A percentile compares a stretch with the other conserved stretches of the same genome.
Evolutionary conservation across 2,888 invertebrate genomes (phyloP).

Genomic region (Macrosoma leucophasiata): DNA sequence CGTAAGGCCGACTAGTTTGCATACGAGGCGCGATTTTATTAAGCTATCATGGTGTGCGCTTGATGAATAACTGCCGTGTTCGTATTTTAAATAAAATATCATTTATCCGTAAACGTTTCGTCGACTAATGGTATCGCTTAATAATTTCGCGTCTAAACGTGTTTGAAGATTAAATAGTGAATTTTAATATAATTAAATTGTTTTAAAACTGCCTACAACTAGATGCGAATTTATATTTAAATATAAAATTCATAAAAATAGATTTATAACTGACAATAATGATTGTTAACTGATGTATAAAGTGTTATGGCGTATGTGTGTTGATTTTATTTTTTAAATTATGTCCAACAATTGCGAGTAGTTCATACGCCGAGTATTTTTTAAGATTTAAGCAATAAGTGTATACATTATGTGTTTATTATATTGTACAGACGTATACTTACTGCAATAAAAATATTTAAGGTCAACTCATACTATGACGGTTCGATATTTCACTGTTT

Average conservation of each 20-base stretch:
- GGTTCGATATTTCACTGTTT: too few species aligned
- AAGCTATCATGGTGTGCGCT: slow-evolving; percentile 8
- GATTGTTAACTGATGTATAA: slow-evolving; percentile 76
- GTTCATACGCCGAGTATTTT: slow-evolving; percentile 51
- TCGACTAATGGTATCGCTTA: too few species aligned
- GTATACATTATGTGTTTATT: too few species aligned
- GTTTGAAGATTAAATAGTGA: slow-evolving; percentile 47
- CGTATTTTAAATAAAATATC: too few species aligned
- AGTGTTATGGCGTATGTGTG: slow-evolving; percentile 68
- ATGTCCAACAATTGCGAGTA: slow-evolving; percentile 46
- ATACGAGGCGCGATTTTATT: slow-evolving; percentile 41
- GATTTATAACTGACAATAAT: slow-evolving; percentile 76
- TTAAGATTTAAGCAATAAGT: too few species aligned
- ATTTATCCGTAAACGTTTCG: too few species aligned
- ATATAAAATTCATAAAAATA: slow-evolving; percentile 71
- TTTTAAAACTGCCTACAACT: slow-evolving; percentile 74
- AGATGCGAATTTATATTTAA: slow-evolving; percentile 74
- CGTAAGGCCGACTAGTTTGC: slow-evolving; percentile 50
- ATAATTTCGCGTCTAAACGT: slow-evolving; percentile 42
- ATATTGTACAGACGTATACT: too few species aligned
- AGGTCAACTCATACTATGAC: too few species aligned
- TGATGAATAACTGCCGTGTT: too few species aligned
- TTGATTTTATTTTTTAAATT: slow-evolving; percentile 53
- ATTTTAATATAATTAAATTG: slow-evolving; percentile 57
- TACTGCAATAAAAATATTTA: too few species aligned